These are phyloP conservation scores for Philonicus albiceps DNA, from an alignment of 2,888 invertebrate species.

Conservation along the genomic window DNA sequence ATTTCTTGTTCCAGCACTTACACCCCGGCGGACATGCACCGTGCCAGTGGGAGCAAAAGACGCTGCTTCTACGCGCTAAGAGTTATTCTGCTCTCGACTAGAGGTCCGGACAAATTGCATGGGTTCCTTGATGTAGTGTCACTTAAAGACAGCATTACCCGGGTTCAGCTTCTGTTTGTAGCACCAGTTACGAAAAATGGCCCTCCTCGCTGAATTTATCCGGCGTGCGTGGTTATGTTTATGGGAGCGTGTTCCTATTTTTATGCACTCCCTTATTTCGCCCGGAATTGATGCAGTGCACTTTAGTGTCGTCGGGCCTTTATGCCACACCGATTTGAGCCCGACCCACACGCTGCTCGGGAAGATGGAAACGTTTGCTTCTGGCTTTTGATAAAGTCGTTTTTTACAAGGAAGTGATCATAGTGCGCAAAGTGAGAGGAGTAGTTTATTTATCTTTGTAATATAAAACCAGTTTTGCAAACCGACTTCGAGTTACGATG, in stretches of 20 bases:
- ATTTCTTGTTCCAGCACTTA: slow-evolving; percentile 17
- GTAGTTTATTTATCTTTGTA: background rate
- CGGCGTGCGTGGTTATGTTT: slow-evolving; percentile 17
- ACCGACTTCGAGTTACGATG: background rate
- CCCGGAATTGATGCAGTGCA: background rate
- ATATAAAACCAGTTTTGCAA: background rate
- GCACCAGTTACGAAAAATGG: slow-evolving; percentile 9
- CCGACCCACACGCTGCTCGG: background rate
- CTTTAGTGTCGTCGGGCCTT: background rate
- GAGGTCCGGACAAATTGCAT: slow-evolving; percentile 35
- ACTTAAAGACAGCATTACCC: slow-evolving; percentile 22
- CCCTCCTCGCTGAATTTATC: background rate
- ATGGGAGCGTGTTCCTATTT: background rate
- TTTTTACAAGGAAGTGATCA: background rate
- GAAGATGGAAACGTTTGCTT: background rate
- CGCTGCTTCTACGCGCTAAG: background rate
- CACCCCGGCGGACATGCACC: background rate
- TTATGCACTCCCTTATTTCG: background rate
- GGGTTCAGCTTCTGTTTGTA: slow-evolving; percentile 10
- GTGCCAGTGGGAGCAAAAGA: background rate
- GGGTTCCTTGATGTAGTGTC: slow-evolving; percentile 31
- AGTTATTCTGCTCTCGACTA: slow-evolving; percentile 8
- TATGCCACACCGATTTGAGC: background rate
- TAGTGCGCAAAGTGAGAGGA: background rate
- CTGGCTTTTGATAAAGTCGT: background rate